phyloP scores from a whole-genome alignment of 2,113 vertebrate genomes.

The Turnix velox region DNA sequence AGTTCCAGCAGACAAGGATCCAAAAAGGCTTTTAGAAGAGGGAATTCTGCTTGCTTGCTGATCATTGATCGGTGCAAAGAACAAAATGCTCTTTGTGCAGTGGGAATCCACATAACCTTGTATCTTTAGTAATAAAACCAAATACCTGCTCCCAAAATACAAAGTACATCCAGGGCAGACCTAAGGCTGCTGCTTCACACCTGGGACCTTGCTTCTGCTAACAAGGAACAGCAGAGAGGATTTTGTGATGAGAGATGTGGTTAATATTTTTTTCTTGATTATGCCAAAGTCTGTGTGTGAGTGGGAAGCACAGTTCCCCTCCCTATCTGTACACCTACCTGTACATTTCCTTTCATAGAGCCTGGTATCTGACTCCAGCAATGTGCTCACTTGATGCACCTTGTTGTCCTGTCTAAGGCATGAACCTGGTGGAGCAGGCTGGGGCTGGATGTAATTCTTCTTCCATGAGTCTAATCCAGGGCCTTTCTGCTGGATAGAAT shows the following conservation, averaged over 20 bases:
- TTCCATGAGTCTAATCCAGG: background rate
- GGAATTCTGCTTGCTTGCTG: background rate
- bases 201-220: background rate
- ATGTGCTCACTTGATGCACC: rapidly evolving
- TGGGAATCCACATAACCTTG: background rate
- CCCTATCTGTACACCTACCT: background rate
- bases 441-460: background rate
- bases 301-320: background rate
- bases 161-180: background rate
- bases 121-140: background rate
- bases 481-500: background rate
- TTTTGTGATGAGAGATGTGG: background rate
- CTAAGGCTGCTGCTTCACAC: background rate
- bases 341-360: background rate
- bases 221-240: background rate
- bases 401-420: background rate
- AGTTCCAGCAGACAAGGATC: background rate
- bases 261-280: background rate
- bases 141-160: background rate
- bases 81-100: background rate
- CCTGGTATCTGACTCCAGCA: rapidly evolving
- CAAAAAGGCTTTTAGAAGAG: constrained; percentile 29
- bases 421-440: background rate
- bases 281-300: background rate
- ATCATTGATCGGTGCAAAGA: background rate